Evolutionary conservation across 2,888 invertebrate species (phyloP), one percentile per base, ranked within the genome.

Genomic region (Lepidocyrtoides sp.): DNA sequence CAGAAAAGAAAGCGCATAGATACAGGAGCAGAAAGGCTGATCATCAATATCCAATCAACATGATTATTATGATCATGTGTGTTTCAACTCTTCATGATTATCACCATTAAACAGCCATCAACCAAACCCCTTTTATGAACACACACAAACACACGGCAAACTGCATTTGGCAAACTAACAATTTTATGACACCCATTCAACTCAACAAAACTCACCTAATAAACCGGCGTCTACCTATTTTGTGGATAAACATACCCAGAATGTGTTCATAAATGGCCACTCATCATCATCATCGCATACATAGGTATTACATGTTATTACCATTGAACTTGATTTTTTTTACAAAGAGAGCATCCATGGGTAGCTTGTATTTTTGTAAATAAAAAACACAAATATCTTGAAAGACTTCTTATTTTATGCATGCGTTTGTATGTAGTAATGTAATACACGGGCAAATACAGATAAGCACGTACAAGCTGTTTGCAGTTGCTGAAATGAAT

Each of bases 61-160:
- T 89, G 89, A 89, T 82, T 82, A 89, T 89, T 89, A 89, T 89
- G 89, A 89, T 89, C 89, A 75, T 89, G 83, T 75, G 60, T 83
- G 75, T 89, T 89, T 89, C 83, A 83, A 44, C 83, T 89, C 83
- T 89, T 89, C 83, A 89, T 89, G 72, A 89, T 89, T 75, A 72
- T 89, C 89, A 75, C 89, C 89, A 89, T 89, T 83, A 89, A 89
- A 60, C 60, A 60, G 48, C 82, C 83, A 89, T 89, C 57, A 89
- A 83, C 63, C 88, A 66, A 88, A 69, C 82, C 89, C 83, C 75
- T 88, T 82, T 77, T 23, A 89, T 86, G 66, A 66, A 66, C 66
- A 36, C 88, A 60, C 82, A 83, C 82, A 72, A 17, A 66, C 60
- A 48, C 51, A 63, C 12, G 48, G 51, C 60, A 66, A 36, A 36